These are phyloP conservation scores for Erpetoichthys calabaricus DNA, from an alignment of 2,797 vertebrate genomes.

Conservation along the genomic window DNA sequence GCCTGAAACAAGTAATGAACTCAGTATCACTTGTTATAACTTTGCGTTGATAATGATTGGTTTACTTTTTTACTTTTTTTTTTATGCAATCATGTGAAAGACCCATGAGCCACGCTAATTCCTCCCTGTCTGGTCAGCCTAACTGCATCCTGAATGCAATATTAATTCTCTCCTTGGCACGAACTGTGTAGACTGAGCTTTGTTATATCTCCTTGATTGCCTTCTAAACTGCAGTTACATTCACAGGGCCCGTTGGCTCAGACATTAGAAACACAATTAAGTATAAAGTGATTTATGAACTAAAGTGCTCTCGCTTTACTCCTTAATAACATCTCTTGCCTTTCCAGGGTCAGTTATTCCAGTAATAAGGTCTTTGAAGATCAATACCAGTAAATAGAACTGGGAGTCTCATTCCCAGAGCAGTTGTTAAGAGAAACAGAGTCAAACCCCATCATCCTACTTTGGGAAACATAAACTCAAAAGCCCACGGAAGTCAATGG, in stretches of 20 bases:
- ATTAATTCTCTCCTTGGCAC: background rate
- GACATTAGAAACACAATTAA: background rate
- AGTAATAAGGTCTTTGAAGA: background rate
- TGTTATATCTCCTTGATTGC: background rate
- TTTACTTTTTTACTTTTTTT: too few relatives aligned
- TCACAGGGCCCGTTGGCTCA: background rate
- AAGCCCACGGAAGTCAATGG: too few relatives aligned
- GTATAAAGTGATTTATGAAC: background rate
- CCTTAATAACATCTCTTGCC: background rate
- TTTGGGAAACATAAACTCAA: background rate
- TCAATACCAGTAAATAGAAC: background rate
- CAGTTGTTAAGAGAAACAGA: background rate
- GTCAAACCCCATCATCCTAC: background rate
- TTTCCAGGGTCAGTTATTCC: background rate
- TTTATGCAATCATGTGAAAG: too few relatives aligned
- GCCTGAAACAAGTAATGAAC: too few relatives aligned
- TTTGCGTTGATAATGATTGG: too few relatives aligned
- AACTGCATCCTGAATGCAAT: background rate
- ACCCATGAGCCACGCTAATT: too few relatives aligned
- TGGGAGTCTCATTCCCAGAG: background rate
- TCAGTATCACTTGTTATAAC: too few relatives aligned
- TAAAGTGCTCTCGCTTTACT: background rate
- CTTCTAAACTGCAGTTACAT: background rate
- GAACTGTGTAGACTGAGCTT: background rate
- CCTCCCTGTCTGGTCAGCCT: too few relatives aligned